Base-by-base conservation (phyloP, 92 coral and sea anemone genomes). In the Blastomussa wellsi region DNA sequence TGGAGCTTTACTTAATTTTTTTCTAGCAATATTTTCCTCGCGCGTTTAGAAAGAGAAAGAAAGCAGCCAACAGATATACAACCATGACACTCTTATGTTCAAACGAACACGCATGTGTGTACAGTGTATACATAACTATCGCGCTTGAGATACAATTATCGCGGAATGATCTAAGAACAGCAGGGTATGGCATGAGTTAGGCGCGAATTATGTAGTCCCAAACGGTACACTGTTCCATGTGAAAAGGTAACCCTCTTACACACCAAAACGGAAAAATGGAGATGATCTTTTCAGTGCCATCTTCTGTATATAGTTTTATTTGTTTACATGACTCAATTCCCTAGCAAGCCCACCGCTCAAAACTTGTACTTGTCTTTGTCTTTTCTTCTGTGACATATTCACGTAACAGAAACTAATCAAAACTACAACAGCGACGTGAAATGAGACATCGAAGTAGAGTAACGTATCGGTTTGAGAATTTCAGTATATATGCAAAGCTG, bases 281-380 rank as follows among this genome's bases (percentile, higher is more conserved):
- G 74, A 37, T 44, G 5, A 19, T 70, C 35, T 35, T 70, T 33
- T 17, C n/a, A 70, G 2, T 12, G 44, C 44, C 41, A 52, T 82
- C n/a, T 26, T 35, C 42, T 9, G 5, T 33, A 32, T 44, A 33
- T 16, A 49, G 26, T 33, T 35, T 36, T 71, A 20, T 70, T 82
- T 33, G 86, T 82, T 82, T 52, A 71, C 86, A 82, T 82, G 79
- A 71, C 52, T 70, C 53, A 39, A 71, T 82, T 51, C 72, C 78
- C 31, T 52, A 71, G 86, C 39, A 71, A n/a, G 64, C 68, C 26
- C 38, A 71, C 64, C n/a, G 55, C 15, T 26, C 51, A 67, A 33
- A n/a, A n/a, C n/a, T 7, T 47, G 42, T 2, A 49, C 5, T 33
- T 22, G 0, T 66, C 0, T 17, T 7, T 16, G 41, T 49, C 4